phyloP scores from a whole-genome alignment of 92 coral and sea anemone genomes.

The Meandrina meandrites region DNA sequence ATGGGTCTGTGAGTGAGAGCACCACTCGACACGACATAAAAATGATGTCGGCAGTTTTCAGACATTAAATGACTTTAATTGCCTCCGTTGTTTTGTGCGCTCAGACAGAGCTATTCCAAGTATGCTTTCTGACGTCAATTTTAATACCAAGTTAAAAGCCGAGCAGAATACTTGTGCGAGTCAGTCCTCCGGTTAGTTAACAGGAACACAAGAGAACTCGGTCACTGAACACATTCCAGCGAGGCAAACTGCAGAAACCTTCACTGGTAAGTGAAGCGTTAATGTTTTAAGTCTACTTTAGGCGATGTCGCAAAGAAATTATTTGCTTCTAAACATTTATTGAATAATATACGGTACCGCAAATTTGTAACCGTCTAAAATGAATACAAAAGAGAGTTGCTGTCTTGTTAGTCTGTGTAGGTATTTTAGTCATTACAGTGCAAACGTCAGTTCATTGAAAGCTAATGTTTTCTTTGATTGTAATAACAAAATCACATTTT shows the following conservation, averaged over 20 bases:
- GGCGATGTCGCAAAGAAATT: not conserved
- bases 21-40: constrained; percentile 18
- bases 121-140: constrained; percentile 42
- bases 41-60: constrained; percentile 43
- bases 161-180: not conserved
- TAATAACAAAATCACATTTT: not conserved
- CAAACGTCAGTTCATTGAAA: not conserved
- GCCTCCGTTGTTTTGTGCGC: constrained; percentile 21
- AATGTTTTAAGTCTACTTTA: not conserved
- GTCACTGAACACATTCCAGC: not conserved
- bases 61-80: constrained; percentile 34
- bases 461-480: not conserved
- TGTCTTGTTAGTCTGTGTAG: not conserved
- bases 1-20: constrained; percentile 15
- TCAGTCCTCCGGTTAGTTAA: not conserved
- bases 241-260: not conserved
- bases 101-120: constrained; percentile 28
- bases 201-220: not conserved
- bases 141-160: constrained; percentile 26
- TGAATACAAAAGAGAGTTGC: not conserved
- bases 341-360: not conserved
- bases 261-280: constrained; percentile 20
- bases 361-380: not conserved
- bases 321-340: not conserved
- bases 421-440: not conserved